Conservation (phyloP, 2,113 vertebrate species). For the Anhinga rufa region DNA sequence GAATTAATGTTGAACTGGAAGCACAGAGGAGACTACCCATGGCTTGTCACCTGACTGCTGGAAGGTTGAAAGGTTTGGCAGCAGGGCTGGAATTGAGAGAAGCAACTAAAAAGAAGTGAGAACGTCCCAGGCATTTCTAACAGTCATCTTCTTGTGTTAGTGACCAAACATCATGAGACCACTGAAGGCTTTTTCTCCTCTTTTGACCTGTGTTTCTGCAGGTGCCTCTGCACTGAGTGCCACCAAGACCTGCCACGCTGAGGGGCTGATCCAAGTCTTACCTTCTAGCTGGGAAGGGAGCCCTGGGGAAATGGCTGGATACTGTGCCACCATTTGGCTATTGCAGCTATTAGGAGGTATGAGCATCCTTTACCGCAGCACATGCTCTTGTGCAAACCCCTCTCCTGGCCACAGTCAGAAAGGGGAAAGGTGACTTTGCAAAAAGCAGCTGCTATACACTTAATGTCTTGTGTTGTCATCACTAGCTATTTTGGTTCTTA, state of each 20-base stretch:
- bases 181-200: neutral
- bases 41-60: neutral
- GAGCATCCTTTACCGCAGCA: neutral
- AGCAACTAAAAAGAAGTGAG: neutral
- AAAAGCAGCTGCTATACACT: neutral
- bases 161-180: neutral
- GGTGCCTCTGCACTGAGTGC: neutral
- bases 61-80: neutral
- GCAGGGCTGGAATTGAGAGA: neutral
- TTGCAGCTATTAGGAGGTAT: neutral
- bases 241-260: neutral
- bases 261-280: neutral
- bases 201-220: neutral
- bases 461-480: neutral
- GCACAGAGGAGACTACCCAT: neutral
- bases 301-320: neutral
- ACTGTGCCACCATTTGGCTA: neutral
- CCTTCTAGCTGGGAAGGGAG: neutral
- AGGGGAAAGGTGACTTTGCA: neutral
- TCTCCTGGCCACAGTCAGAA: neutral
- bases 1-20: neutral
- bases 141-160: neutral
- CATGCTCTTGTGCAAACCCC: fast-evolving
- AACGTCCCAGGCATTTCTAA: neutral
- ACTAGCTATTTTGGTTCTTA: neutral